A percentile compares a stretch with the other conserved stretches of the same genome.
Evolutionary conservation across 2,888 invertebrate genomes (phyloP).

Genomic region (Lithophane leautieri): DNA sequence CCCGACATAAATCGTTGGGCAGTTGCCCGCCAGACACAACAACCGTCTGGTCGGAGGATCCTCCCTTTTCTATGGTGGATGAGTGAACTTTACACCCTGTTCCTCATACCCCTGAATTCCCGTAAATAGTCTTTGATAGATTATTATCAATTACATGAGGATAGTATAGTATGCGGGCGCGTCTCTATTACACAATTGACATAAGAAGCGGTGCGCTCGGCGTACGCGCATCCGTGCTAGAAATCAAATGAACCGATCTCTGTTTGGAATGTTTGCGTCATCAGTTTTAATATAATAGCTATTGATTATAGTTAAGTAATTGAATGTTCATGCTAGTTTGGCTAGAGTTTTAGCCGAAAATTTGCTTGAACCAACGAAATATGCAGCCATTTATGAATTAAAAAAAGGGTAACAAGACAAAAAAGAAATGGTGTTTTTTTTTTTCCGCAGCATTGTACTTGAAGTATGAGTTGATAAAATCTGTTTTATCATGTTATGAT

Average conservation of each 20-base stretch:
- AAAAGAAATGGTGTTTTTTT: too few relatives aligned
- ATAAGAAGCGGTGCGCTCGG: slow-evolving; percentile 47
- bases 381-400: neutral
- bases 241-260: slow-evolving; percentile 78
- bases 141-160: slow-evolving; percentile 42
- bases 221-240: slow-evolving; percentile 76
- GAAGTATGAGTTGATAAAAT: too few relatives aligned
- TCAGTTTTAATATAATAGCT: slow-evolving; percentile 45
- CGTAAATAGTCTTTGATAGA: slow-evolving; percentile 54
- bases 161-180: slow-evolving; percentile 62
- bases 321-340: slow-evolving; percentile 5
- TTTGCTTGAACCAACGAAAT: neutral
- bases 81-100: too few relatives aligned
- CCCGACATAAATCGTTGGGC: too few relatives aligned
- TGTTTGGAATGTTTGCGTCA: slow-evolving; percentile 70
- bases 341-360: neutral
- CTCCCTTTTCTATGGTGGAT: too few relatives aligned
- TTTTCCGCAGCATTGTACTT: too few relatives aligned
- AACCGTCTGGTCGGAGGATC: too few relatives aligned
- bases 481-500: too few relatives aligned
- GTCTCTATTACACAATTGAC: slow-evolving; percentile 65
- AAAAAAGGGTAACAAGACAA: too few relatives aligned
- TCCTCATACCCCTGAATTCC: too few relatives aligned
- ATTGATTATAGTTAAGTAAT: slow-evolving; percentile 33
- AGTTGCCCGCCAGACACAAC: too few relatives aligned